Conservation (phyloP, 1,140 invertebrate genomes). For the Diorhabda elongata region DNA sequence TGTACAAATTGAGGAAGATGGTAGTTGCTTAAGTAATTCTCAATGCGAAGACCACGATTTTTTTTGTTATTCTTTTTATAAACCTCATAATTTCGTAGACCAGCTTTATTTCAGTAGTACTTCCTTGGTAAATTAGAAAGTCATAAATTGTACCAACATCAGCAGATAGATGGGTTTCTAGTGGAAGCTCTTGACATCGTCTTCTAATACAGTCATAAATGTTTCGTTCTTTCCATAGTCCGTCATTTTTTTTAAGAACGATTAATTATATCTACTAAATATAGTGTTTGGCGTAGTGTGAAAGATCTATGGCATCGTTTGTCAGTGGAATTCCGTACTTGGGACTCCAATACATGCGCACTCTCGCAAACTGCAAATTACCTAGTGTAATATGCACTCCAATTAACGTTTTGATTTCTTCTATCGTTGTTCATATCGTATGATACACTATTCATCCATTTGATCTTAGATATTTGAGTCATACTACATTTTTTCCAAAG, state of each 20-base stretch:
- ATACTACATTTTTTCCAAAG: slow-evolving; percentile 12
- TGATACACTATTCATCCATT: slow-evolving; percentile 11
- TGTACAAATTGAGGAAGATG: too few species aligned
- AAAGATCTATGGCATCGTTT: slow-evolving; percentile 21
- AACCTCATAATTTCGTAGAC: too few species aligned
- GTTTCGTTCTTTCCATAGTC: slow-evolving; percentile 19
- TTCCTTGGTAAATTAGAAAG: too few species aligned
- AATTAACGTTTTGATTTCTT: slow-evolving; percentile 25
- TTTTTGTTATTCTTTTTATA: too few species aligned
- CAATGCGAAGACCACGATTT: too few species aligned
- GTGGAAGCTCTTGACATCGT: background rate
- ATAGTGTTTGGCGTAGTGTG: slow-evolving; percentile 12
- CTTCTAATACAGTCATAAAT: slow-evolving; percentile 12
- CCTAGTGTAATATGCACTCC: slow-evolving; percentile 27
- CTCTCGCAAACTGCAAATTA: slow-evolving; percentile 19
- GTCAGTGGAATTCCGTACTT: slow-evolving; percentile 16
- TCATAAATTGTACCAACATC: too few species aligned
- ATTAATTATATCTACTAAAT: slow-evolving; percentile 18
- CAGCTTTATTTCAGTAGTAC: too few species aligned
- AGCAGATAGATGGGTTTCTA: too few species aligned
- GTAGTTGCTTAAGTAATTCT: too few species aligned
- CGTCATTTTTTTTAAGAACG: slow-evolving; percentile 12
- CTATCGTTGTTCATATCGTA: slow-evolving; percentile 16
- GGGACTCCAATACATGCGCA: slow-evolving; percentile 23
- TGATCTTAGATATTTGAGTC: slow-evolving; percentile 10